Evolutionary conservation across 2,113 vertebrate genomes (phyloP).

Genomic region (Pandion haliaetus): DNA sequence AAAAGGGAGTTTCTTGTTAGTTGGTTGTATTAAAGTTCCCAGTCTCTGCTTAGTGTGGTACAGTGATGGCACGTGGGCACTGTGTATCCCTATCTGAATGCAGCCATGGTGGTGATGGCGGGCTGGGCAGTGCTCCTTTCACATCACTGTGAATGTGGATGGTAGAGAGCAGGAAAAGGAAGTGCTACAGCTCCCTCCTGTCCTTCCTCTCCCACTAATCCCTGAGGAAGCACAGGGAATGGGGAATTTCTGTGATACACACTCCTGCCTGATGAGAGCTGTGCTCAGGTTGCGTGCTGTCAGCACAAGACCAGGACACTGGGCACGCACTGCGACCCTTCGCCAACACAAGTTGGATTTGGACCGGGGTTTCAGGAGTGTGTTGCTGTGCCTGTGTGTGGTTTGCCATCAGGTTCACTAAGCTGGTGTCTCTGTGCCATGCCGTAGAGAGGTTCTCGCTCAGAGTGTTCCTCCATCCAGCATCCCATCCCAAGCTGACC

Average conservation of each 20-base stretch:
- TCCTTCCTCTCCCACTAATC: not conserved
- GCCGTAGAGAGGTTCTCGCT: not conserved
- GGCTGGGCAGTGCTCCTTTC: not conserved
- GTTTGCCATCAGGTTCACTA: not conserved
- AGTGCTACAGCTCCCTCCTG: not conserved
- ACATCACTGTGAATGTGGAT: not conserved
- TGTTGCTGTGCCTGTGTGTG: not conserved
- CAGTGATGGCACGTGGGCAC: fast-evolving
- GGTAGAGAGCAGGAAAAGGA: not conserved
- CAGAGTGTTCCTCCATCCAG: not conserved
- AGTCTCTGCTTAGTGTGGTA: not conserved
- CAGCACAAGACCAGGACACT: fast-evolving
- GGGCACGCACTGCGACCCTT: not conserved
- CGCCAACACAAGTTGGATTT: not conserved
- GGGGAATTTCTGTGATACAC: not conserved
- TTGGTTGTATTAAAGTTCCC: not conserved
- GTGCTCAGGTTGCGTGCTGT: fast-evolving
- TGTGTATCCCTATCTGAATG: not conserved
- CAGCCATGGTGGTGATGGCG: not conserved
- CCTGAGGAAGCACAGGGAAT: not conserved
- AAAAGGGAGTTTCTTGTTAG: not conserved
- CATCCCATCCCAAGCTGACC: not conserved
- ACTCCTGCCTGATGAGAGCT: not conserved
- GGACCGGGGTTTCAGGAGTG: not conserved
- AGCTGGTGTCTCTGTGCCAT: not conserved